Evolutionary conservation across 1,140 invertebrate genomes (phyloP), one percentile per base, ranked within the genome.

Genomic region (Telenomus remus): DNA sequence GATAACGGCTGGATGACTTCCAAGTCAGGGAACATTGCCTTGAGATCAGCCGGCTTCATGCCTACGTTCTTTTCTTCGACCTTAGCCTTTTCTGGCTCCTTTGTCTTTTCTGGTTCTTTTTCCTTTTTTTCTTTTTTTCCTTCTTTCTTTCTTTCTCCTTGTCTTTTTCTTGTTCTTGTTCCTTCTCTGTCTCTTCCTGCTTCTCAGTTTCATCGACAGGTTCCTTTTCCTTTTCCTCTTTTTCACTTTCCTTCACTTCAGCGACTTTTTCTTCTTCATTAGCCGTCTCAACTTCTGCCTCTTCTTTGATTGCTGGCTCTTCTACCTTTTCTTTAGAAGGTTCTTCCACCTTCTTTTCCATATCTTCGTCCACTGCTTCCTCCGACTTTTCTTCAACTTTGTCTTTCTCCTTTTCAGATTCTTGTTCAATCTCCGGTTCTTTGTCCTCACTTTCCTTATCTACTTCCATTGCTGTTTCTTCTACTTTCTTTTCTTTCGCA

Each of bases 11-110:
- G 92, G 71, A 93, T 93, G 0, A 93, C 92, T 84, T 93, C 92
- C 33, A 93, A 86, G 80, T 93, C 92, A 6, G 92, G 92, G 65
- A 93, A 93, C 88, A 93, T 92, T 0, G 92, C 92, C 82, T 93
- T 93, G 0, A 93, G 85, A 82, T 92, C 91, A 1, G 91, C 91
- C 14, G 90, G 90, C 84, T 92, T 91, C 79, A 92, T 91, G 16
- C 91, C 60, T 4, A 37, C 91, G 76, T 89, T 91, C 64, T 91
- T 89, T 80, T 92, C 89, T 44, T 90, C 89, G 9, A 89, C 79
- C 11, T 81, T 89, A 76, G 46, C n/a, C 13, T 59, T 64, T 0
- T 60, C 37, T 51, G 78, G 71, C 35, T 63, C 69, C 66, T 78
- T 66, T 9, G 59, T 61, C 56, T 82, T 56, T 72, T 74, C 39